Evolutionary conservation across 1,140 invertebrate genomes (phyloP).

Genomic region (Amyelois transitella): DNA sequence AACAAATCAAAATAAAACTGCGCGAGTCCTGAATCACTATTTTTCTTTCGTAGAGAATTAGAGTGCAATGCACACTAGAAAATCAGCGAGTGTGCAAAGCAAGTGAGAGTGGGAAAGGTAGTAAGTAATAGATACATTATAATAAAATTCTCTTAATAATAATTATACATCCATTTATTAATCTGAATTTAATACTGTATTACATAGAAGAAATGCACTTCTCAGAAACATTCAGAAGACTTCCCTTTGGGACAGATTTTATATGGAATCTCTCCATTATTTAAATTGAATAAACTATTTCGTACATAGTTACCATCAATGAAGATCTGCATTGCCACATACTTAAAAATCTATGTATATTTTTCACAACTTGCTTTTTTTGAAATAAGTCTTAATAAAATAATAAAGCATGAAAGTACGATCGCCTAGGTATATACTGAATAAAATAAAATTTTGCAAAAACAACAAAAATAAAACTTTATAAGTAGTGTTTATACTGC

Average conservation of each 20-base stretch:
- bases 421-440: conserved; percentile 62
- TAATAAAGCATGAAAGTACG: conserved; percentile 56
- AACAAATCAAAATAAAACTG: no score
- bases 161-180: conserved; percentile 71
- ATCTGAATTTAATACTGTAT: conserved; percentile 88
- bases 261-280: conserved; percentile 52
- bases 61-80: no score
- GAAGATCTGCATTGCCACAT: conserved; percentile 74
- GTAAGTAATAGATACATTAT: no score
- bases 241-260: conserved; percentile 72
- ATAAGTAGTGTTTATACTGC: conserved; percentile 53
- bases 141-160: conserved; percentile 9
- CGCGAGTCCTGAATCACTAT: no score
- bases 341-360: conserved; percentile 73
- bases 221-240: conserved; percentile 90
- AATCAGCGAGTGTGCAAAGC: no score
- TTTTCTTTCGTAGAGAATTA: no score
- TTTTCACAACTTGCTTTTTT: conserved; percentile 66
- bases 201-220: conserved; percentile 92
- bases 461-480: conserved; percentile 63
- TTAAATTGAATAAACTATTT: conserved; percentile 61
- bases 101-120: no score
- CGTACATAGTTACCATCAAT: conserved; percentile 58
- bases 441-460: conserved; percentile 73
- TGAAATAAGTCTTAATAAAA: conserved; percentile 57